phyloP scores from a whole-genome alignment of 2,797 vertebrate species.

The Bovichtus diacanthus region DNA sequence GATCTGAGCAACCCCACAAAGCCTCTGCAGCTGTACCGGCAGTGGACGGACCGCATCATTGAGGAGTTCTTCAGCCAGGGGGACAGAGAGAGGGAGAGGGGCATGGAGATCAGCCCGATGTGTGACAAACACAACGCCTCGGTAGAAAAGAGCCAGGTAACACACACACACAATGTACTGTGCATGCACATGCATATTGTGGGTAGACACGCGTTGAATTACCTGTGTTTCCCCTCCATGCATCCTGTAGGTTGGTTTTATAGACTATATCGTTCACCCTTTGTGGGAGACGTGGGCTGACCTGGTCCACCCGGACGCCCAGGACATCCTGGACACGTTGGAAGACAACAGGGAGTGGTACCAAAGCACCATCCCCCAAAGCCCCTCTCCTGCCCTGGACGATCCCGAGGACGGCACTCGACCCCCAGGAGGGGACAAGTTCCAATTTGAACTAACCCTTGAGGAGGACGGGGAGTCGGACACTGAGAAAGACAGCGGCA shows the following conservation, averaged over 20 bases:
- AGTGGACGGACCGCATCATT: slow-evolving; percentile 99
- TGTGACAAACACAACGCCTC: slow-evolving; percentile 99
- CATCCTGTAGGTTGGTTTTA: slow-evolving; percentile 93
- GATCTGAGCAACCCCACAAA: slow-evolving; percentile 99
- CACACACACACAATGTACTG: background rate
- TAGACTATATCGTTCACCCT: slow-evolving; percentile 99
- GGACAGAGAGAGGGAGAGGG: slow-evolving; percentile 94
- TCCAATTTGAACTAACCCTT: slow-evolving; percentile 98
- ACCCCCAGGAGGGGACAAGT: slow-evolving; percentile 94
- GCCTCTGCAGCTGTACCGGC: slow-evolving; percentile 95
- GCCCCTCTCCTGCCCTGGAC: slow-evolving; percentile 93
- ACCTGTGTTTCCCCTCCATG: background rate
- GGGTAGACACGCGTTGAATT: background rate
- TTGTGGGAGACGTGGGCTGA: slow-evolving; percentile 99
- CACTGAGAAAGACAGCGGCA: slow-evolving; percentile 97
- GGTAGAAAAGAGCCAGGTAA: slow-evolving; percentile 97
- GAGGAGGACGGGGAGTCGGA: slow-evolving; percentile 98
- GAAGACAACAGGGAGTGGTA: slow-evolving; percentile 99
- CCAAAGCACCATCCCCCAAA: slow-evolving; percentile 99
- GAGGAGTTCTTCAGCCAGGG: slow-evolving; percentile 99
- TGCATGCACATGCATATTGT: background rate
- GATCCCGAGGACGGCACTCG: slow-evolving; percentile 91
- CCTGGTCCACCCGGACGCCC: slow-evolving; percentile 97
- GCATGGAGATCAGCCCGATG: slow-evolving; percentile 99
- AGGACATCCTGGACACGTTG: slow-evolving; percentile 97